Conservation (phyloP, 2,888 invertebrate genomes). For the Artemia sp. region DNA sequence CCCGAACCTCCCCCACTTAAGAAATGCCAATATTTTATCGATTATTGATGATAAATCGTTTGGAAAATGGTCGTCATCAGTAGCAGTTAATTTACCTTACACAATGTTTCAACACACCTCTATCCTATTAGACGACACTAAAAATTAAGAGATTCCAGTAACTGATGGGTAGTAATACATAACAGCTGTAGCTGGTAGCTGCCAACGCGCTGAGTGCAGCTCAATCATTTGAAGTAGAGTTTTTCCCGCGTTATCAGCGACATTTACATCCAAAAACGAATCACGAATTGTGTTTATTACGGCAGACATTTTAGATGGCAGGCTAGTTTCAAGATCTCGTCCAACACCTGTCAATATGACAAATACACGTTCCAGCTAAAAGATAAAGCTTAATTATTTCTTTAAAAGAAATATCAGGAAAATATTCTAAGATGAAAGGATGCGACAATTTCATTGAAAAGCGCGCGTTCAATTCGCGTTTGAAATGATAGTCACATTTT, state of each 20-base stretch:
- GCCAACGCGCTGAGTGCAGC: constrained; percentile 76
- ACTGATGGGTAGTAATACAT: constrained; percentile 46
- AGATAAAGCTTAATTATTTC: constrained; percentile 17
- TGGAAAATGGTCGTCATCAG: no score
- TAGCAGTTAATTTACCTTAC: no score
- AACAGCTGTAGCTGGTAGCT: constrained; percentile 70
- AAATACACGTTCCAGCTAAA: constrained; percentile 67
- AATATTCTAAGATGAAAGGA: neutral
- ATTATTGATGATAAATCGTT: no score
- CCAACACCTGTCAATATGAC: constrained; percentile 75
- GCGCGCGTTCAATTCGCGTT: neutral
- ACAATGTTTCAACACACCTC: no score
- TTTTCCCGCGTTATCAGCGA: constrained; percentile 57
- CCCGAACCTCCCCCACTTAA: no score
- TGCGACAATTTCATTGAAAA: neutral
- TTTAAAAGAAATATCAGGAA: constrained; percentile 21
- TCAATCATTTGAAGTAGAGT: constrained; percentile 76
- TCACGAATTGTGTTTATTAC: constrained; percentile 62
- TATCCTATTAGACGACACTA: no score
- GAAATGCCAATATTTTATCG: no score
- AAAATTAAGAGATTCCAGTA: constrained; percentile 2
- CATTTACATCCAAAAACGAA: constrained; percentile 49
- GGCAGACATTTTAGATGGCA: constrained; percentile 60
- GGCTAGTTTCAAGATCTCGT: constrained; percentile 61
- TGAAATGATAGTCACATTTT: neutral